Evolutionary conservation across 92 coral and sea anemone genomes (phyloP).

Genomic region (Epizoanthus scotinus): DNA sequence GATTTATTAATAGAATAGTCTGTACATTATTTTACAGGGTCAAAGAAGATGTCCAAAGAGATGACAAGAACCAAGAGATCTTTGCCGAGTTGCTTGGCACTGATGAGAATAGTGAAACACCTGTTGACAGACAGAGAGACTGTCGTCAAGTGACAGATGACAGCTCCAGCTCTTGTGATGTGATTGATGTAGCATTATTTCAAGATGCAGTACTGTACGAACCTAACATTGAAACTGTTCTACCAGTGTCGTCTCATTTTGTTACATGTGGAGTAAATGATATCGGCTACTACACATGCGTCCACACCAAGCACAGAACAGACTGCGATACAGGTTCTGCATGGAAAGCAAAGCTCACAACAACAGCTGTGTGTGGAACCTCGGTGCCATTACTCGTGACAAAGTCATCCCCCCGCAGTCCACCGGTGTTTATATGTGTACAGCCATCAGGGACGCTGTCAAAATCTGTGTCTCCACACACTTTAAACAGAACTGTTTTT

Average conservation of each 20-base stretch:
- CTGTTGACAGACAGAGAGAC: neutral
- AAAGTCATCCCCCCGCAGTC: neutral
- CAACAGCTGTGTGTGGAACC: constrained; percentile 1
- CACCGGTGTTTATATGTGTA: neutral
- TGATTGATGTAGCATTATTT: constrained; percentile 6
- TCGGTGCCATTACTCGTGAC: neutral
- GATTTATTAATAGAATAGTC: too few species aligned
- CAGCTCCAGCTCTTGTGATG: neutral
- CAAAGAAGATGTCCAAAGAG: neutral
- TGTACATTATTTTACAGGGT: neutral
- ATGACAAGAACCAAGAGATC: constrained; percentile 29
- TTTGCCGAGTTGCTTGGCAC: constrained; percentile 20
- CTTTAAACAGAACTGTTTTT: constrained; percentile 39
- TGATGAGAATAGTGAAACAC: neutral
- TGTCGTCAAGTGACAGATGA: neutral
- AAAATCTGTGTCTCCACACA: neutral
- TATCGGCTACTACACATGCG: neutral
- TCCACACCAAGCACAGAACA: neutral
- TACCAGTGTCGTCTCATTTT: neutral
- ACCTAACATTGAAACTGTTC: neutral
- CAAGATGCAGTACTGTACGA: constrained; percentile 1
- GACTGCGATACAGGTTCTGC: neutral
- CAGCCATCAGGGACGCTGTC: constrained; percentile 14
- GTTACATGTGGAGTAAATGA: constrained; percentile 6
- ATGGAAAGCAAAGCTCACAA: neutral